These are phyloP conservation scores for Microtus richardsoni DNA, from an alignment of 2,113 vertebrate species.

Conservation along the genomic window DNA sequence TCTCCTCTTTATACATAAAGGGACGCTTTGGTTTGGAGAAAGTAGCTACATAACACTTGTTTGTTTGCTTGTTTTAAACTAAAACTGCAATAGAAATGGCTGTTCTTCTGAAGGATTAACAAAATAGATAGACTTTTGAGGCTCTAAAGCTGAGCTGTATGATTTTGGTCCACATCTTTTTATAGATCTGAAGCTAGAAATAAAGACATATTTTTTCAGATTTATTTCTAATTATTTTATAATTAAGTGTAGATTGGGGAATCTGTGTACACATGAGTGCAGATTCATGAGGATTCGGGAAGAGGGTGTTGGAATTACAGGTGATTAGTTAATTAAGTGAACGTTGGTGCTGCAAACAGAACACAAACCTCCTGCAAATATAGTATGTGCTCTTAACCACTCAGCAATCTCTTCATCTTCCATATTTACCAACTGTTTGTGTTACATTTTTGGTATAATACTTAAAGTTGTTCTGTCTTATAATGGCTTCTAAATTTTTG, in stretches of 20 bases:
- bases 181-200: neutral
- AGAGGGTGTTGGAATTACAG: neutral
- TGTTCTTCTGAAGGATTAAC: neutral
- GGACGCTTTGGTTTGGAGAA: neutral
- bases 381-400: neutral
- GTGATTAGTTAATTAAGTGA: neutral
- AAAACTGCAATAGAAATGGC: neutral
- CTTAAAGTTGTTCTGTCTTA: neutral
- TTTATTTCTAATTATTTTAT: neutral
- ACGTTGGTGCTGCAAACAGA: neutral
- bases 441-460: neutral
- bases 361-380: neutral
- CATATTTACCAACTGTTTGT: neutral
- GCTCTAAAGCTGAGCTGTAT: neutral
- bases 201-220: neutral
- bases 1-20: neutral
- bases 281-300: too few relatives aligned
- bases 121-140: neutral
- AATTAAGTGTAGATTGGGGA: neutral
- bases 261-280: too few relatives aligned
- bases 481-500: neutral
- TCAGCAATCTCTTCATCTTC: too few relatives aligned
- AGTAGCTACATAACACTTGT: neutral
- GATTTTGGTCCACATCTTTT: neutral
- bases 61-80: neutral